phyloP scores from a whole-genome alignment of 1,140 invertebrate genomes.

The Phymorhynchus buccinoides region DNA sequence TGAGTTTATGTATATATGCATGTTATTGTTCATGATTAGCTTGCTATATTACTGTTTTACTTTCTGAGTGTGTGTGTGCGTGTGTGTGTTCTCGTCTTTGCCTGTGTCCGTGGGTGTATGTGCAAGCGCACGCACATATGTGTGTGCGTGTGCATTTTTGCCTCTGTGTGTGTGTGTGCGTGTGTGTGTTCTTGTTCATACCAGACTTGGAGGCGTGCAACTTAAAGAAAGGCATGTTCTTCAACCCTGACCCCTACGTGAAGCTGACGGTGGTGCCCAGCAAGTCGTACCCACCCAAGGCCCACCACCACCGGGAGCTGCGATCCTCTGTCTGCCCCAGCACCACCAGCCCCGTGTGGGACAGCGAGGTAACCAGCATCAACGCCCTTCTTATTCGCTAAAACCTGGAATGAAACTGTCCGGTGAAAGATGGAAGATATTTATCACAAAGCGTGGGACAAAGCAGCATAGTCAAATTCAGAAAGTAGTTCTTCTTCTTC shows the following conservation, averaged over 20 bases:
- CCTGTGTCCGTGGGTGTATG: neutral
- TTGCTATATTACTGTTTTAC: too few species aligned
- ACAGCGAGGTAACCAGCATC: conserved; percentile 62
- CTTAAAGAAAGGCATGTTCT: conserved; percentile 76
- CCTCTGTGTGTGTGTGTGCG: conserved; percentile 3
- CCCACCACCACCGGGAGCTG: conserved; percentile 73
- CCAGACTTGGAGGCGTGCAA: conserved; percentile 73
- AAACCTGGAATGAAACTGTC: too few species aligned
- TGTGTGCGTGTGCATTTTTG: conserved; percentile 1
- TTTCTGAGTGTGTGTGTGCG: too few species aligned
- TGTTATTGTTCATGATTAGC: too few species aligned
- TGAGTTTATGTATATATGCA: too few species aligned
- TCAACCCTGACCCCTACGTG: conserved; percentile 76
- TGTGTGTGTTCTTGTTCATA: too few species aligned
- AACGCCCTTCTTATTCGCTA: too few species aligned
- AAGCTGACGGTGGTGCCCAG: conserved; percentile 74
- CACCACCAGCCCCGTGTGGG: conserved; percentile 74
- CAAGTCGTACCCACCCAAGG: conserved; percentile 60
- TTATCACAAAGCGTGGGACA: too few species aligned
- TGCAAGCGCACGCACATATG: neutral
- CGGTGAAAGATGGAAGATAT: too few species aligned
- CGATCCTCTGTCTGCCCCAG: conserved; percentile 70
- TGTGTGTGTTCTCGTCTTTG: too few species aligned
- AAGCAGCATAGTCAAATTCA: too few species aligned
- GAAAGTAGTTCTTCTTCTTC: too few species aligned